Conservation (phyloP, 37 sponge, comb jelly and placozoan genomes). For the Geodia barretti region DNA sequence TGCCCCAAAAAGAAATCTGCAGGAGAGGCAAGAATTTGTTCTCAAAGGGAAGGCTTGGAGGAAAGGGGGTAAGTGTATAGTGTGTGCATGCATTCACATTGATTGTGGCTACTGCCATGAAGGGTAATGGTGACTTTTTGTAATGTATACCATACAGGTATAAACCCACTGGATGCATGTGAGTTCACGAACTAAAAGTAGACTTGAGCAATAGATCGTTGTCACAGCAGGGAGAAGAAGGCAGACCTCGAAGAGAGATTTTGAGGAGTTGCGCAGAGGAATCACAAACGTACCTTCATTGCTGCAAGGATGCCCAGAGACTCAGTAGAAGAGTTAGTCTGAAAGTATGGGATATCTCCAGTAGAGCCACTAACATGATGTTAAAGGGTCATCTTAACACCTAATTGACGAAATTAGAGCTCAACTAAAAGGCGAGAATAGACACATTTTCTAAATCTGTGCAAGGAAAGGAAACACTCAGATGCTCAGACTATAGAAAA, state of each 20-base stretch:
- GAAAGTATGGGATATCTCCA: constrained; percentile 10
- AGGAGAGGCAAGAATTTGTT: constrained; percentile 2
- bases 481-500: constrained; percentile 21
- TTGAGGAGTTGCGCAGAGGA: constrained; percentile 8
- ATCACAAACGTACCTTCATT: constrained; percentile 22
- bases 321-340: background rate
- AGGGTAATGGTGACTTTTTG: background rate
- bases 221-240: background rate
- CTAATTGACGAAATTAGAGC: constrained; percentile 9
- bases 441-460: background rate
- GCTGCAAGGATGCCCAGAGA: constrained; percentile 10
- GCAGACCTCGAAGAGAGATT: constrained; percentile 7
- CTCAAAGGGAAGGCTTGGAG: background rate
- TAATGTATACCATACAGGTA: too few species aligned
- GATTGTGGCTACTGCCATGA: background rate
- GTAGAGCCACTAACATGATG: constrained; percentile 18
- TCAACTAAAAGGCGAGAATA: too few species aligned
- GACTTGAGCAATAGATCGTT: constrained; percentile 6
- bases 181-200: constrained; percentile 11
- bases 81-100: background rate
- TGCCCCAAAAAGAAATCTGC: background rate
- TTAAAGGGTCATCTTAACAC: constrained; percentile 12
- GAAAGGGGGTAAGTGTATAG: background rate
- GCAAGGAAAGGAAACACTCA: constrained; percentile 1
- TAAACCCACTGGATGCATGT: constrained; percentile 7